These are phyloP conservation scores for Condylostylus longicornis DNA, from an alignment of 1,140 invertebrate species.

Conservation along the genomic window DNA sequence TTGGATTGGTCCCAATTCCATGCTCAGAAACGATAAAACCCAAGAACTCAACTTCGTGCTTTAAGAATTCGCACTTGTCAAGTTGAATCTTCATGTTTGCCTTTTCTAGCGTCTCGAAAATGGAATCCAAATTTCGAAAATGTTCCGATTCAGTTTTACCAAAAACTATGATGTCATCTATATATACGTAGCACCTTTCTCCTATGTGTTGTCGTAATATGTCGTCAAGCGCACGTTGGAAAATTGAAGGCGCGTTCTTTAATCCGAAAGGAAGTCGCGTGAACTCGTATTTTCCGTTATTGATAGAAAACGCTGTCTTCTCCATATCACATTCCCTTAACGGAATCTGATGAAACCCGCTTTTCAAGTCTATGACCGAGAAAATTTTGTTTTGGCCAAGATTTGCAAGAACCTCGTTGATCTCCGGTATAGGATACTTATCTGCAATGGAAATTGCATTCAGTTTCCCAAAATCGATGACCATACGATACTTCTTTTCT, in stretches of 20 bases:
- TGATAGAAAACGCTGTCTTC: slow-evolving; percentile 10
- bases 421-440: slow-evolving; percentile 35
- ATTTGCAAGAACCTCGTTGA: slow-evolving; percentile 32
- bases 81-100: slow-evolving; percentile 18
- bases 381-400: slow-evolving; percentile 29
- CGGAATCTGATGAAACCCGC: slow-evolving; percentile 2
- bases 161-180: slow-evolving; percentile 2
- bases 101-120: slow-evolving; percentile 13
- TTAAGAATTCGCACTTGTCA: slow-evolving; percentile 14
- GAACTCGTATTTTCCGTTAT: slow-evolving; percentile 22
- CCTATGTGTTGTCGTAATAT: neutral
- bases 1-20: slow-evolving; percentile 12
- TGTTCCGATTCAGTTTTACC: slow-evolving; percentile 5
- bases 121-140: slow-evolving; percentile 7
- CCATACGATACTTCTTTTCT: slow-evolving; percentile 20
- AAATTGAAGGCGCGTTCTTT: neutral
- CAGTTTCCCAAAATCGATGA: slow-evolving; percentile 21
- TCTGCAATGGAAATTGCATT: slow-evolving; percentile 24
- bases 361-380: slow-evolving; percentile 26
- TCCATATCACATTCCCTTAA: neutral
- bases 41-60: slow-evolving; percentile 14
- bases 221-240: neutral
- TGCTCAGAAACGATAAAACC: slow-evolving; percentile 15
- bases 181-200: neutral
- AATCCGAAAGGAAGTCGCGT: slow-evolving; percentile 1